Evolutionary conservation across 2,888 invertebrate genomes (phyloP).

Genomic region (Melinopterus prodromus): DNA sequence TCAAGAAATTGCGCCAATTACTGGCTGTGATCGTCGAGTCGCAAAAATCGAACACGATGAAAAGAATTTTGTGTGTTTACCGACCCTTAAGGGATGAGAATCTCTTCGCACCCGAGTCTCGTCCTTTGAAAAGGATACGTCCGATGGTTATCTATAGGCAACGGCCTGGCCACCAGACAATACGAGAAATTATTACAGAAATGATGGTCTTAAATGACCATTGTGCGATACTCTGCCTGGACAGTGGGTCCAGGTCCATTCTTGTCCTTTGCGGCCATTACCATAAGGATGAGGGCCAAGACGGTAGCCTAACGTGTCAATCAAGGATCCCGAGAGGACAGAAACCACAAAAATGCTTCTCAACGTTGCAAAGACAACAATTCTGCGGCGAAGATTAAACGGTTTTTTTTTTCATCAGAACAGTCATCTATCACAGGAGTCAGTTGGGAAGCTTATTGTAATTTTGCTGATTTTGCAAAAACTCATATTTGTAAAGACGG

Average conservation of each 20-base stretch:
- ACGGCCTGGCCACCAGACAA: slow-evolving; percentile 23
- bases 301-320: neutral
- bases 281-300: neutral
- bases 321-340: neutral
- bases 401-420: neutral
- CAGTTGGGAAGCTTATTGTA: neutral
- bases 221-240: slow-evolving; percentile 7
- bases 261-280: neutral
- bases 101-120: neutral
- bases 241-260: neutral
- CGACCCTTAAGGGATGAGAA: slow-evolving; percentile 4
- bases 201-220: slow-evolving; percentile 27
- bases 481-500: neutral
- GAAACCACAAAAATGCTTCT: neutral
- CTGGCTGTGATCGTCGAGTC: neutral
- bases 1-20: neutral
- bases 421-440: neutral
- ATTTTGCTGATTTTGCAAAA: neutral
- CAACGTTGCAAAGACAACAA: neutral
- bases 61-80: slow-evolving; percentile 4
- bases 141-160: neutral
- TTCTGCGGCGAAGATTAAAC: neutral
- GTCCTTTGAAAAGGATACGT: neutral
- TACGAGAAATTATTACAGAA: slow-evolving; percentile 29
- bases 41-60: neutral